A percentile compares a stretch with the other conserved stretches of the same genome.
Evolutionary conservation across 2,888 invertebrate genomes (phyloP).

Genomic region (Brachylomia viminalis): DNA sequence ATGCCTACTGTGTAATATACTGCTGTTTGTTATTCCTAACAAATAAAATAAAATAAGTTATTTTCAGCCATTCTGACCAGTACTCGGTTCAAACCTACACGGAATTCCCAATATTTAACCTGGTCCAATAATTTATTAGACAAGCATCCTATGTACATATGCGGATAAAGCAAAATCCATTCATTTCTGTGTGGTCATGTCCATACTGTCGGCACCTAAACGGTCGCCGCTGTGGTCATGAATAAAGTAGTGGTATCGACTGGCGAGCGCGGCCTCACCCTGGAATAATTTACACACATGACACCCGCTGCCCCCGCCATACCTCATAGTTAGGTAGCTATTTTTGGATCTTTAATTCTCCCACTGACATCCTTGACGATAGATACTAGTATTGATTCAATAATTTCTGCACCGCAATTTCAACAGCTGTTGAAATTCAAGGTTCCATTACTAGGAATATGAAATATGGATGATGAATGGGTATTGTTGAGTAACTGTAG

Average conservation of each 20-base stretch:
- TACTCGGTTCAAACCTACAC: neutral
- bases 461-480: conserved; percentile 19
- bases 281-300: conserved; percentile 87
- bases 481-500: conserved; percentile 3
- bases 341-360: conserved; percentile 77
- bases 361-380: conserved; percentile 66
- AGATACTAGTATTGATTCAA: conserved; percentile 66
- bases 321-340: conserved; percentile 74
- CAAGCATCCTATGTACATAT: conserved; percentile 35
- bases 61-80: conserved; percentile 18
- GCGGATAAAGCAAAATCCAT: conserved; percentile 55
- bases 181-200: conserved; percentile 70
- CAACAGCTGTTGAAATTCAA: conserved; percentile 58
- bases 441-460: conserved; percentile 50
- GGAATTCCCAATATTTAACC: conserved; percentile 21
- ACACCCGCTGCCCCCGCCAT: conserved; percentile 69
- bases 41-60: too few relatives aligned
- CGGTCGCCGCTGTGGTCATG: conserved; percentile 83
- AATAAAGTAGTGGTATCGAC: conserved; percentile 89
- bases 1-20: too few relatives aligned
- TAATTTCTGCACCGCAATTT: conserved; percentile 56
- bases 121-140: conserved; percentile 29
- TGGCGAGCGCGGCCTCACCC: conserved; percentile 79
- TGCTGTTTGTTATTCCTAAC: too few relatives aligned
- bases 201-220: conserved; percentile 79